phyloP scores from a whole-genome alignment of 2,888 invertebrate genomes.

The Hirtodrosophila duncani region DNA sequence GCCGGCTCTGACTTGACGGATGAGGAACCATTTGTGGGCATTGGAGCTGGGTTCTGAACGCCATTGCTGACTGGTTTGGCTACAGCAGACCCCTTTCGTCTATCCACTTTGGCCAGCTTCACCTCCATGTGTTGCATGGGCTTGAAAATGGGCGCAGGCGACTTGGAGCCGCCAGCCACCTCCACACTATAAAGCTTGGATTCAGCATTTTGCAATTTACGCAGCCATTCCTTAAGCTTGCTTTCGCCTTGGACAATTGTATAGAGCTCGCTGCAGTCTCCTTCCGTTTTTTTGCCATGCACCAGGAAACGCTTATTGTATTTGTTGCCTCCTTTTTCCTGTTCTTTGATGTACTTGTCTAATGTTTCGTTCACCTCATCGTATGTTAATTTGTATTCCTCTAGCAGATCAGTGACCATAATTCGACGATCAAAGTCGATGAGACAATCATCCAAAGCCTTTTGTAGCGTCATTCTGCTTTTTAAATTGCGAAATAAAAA shows the following conservation, averaged over 20 bases:
- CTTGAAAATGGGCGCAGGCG: slow-evolving; percentile 63
- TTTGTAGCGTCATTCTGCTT: slow-evolving; percentile 46
- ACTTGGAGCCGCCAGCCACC: slow-evolving; percentile 70
- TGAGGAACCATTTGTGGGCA: slow-evolving; percentile 31
- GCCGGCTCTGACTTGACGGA: background rate
- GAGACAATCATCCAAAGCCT: slow-evolving; percentile 68
- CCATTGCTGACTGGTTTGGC: slow-evolving; percentile 20
- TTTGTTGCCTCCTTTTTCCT: slow-evolving; percentile 61
- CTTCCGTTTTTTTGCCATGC: slow-evolving; percentile 28
- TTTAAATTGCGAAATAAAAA: background rate
- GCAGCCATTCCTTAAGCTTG: slow-evolving; percentile 59
- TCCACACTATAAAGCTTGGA: slow-evolving; percentile 73
- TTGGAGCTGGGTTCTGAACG: background rate
- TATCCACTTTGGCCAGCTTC: slow-evolving; percentile 44
- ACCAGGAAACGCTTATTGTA: slow-evolving; percentile 63
- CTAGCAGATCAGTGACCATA: slow-evolving; percentile 72
- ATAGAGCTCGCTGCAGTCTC: slow-evolving; percentile 44
- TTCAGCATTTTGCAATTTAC: slow-evolving; percentile 57
- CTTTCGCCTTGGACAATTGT: slow-evolving; percentile 67
- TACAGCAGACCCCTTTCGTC: slow-evolving; percentile 31
- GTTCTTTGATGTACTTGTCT: slow-evolving; percentile 48
- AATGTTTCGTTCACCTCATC: slow-evolving; percentile 61
- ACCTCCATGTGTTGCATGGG: slow-evolving; percentile 62
- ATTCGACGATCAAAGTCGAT: slow-evolving; percentile 74
- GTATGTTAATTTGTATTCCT: slow-evolving; percentile 68